Evolutionary conservation across 1,140 invertebrate species (phyloP), one percentile per base, ranked within the genome.

Genomic region (Procambarus clarkii): DNA sequence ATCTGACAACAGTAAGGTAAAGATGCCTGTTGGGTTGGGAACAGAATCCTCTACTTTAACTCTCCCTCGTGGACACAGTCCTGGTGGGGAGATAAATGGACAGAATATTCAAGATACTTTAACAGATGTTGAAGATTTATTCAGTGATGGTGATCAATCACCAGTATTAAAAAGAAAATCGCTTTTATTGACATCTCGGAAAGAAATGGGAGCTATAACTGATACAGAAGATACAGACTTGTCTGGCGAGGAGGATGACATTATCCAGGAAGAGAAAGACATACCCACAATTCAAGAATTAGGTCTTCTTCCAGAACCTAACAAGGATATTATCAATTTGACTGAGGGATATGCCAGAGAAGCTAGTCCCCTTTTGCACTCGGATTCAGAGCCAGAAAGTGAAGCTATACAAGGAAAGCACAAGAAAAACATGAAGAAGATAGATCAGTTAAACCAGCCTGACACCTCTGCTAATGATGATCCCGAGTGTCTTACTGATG

Each of bases 61-160:
- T 60, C 24, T 89, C 15, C 80, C 80, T 60, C 60, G 50, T 13
- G 71, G 69, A 64, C 80, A 46, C 13, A 88, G 86, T 69, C 80
- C 86, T 24, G 54, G 64, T 50, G 74, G 80, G 18, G 86, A 92
- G 48, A 64, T 69, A 15, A 92, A 92, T 88, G 91, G 91, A 9
- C 77, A 76, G 50, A 69, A 91, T 48, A 21, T 85, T 84, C 58
- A 90, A 76, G 81, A 93, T 45, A 79, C 76, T 83, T 77, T 89
- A 18, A 94, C 94, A 54, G 94, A 94, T 88, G 94, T 94, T 92
- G 94, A 95, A 90, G 93, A 94, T n/a, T 77, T n/a, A 88, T 93
- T 86, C 93, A 87, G 78, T 83, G 91, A 92, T 94, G 24, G 93
- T 92, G 92, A 92, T 34, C 60, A 92, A 5, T 91, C 92, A 48